Evolutionary conservation across 2,888 invertebrate genomes (phyloP).

Genomic region (Hydrotaea diabolus): DNA sequence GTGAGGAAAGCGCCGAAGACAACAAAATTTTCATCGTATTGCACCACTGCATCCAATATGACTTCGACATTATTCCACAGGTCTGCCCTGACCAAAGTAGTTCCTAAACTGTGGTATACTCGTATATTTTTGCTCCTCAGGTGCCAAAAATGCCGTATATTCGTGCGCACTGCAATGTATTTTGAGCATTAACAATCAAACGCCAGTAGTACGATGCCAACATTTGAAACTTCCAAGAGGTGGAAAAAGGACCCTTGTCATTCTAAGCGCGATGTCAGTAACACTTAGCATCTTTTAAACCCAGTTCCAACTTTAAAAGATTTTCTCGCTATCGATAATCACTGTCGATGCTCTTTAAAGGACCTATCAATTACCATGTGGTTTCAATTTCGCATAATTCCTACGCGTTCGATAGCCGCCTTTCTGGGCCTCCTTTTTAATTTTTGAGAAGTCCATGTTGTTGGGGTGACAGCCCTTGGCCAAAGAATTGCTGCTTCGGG

Average conservation of each 20-base stretch:
- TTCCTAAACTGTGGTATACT: constrained; percentile 79
- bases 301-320: constrained; percentile 67
- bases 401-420: constrained; percentile 72
- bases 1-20: constrained; percentile 77
- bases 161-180: constrained; percentile 79
- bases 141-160: constrained; percentile 76
- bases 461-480: too few relatives aligned
- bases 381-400: constrained; percentile 69
- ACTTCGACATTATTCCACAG: constrained; percentile 76
- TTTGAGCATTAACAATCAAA: constrained; percentile 76
- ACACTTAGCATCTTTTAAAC: constrained; percentile 64
- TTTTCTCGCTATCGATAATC: constrained; percentile 75
- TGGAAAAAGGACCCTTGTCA: constrained; percentile 73
- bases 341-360: constrained; percentile 76
- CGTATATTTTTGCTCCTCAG: constrained; percentile 72
- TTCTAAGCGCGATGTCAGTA: constrained; percentile 72
- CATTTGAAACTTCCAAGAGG: constrained; percentile 79
- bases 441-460: constrained; percentile 73
- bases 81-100: constrained; percentile 77
- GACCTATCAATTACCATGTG: constrained; percentile 75
- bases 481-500: constrained; percentile 67
- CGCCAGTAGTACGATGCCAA: constrained; percentile 80
- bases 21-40: constrained; percentile 79
- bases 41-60: constrained; percentile 76
- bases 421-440: constrained; percentile 63